Base-by-base conservation (phyloP, 2,888 invertebrate genomes). In the Lottia scabra region DNA sequence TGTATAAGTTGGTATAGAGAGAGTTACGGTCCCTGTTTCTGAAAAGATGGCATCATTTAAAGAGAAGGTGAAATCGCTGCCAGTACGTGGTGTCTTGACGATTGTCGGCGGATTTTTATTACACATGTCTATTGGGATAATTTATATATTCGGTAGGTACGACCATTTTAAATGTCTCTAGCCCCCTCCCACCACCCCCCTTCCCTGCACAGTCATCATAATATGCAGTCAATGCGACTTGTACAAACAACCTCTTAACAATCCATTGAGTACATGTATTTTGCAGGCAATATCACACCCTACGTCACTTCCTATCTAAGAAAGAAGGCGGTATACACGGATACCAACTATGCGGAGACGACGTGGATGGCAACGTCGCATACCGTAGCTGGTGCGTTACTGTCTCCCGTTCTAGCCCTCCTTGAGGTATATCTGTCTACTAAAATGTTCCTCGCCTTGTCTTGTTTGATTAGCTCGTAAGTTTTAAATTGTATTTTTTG, bases 271-370 rank as follows among this genome's bases (percentile, higher is more conserved):
- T n/a, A n/a, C n/a, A n/a, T n/a, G n/a, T 38, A 38, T 38, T 16
- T 64, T 70, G 2, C 38, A 70, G 70, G 70, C 12, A 70, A 70
- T 63, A 45, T 70, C 45, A 70, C 64, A 1, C 70, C 70, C n/a
- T 70, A 70, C 45, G 45, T 70, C 12, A 64, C 70, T 1, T 70
- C 70, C n/a, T 70, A 64, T 27, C 63, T 70, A 38, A 62, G 64
- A n/a, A 46, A 26, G 12, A 63, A 63, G 6, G 63, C 45, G 38
- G 45, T 19, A 5, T 19, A 23, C 2, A 30, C 38, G 10, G 12
- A 65, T 15, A 27, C 64, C 16, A 45, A 15, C n/a, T 64, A 70
- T 19, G 45, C 70, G 4, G 38, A 70, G 16, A 64, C 64, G 19
- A 45, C 65, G 5, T 70, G 70, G 70, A 64, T 70, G 16, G 62